A percentile compares a stretch with the other conserved stretches of the same genome.
Conservation (phyloP, 2,888 invertebrate genomes). For the Nysson spinosus region DNA sequence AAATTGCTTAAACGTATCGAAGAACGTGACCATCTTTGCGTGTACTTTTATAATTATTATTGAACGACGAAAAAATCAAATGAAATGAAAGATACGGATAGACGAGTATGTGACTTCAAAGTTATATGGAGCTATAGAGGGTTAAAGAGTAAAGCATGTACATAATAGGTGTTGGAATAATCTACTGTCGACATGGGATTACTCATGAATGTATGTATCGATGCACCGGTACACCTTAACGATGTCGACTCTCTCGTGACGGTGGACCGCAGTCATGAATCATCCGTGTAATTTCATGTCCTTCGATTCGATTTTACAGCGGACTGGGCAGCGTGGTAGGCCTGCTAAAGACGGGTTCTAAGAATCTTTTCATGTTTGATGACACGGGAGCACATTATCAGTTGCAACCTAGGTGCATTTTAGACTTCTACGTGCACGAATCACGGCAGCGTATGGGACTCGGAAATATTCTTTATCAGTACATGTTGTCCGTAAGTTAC, state of each 20-base stretch:
- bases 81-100: too few species aligned
- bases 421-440: constrained; percentile 95
- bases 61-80: too few species aligned
- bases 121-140: too few species aligned
- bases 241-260: constrained; percentile 3
- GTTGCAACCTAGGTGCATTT: constrained; percentile 89
- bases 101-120: too few species aligned
- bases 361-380: constrained; percentile 92
- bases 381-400: constrained; percentile 85
- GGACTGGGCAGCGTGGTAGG: constrained; percentile 87
- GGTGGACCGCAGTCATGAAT: constrained; percentile 36
- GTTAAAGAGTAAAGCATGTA: too few species aligned
- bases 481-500: constrained; percentile 90
- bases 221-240: constrained; percentile 4
- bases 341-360: constrained; percentile 92
- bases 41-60: too few species aligned
- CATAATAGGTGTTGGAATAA: background rate
- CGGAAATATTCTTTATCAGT: constrained; percentile 90
- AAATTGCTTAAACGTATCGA: too few species aligned
- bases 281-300: too few species aligned
- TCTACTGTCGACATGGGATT: constrained; percentile 1
- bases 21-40: too few species aligned
- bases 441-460: constrained; percentile 90
- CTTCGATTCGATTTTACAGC: constrained; percentile 79
- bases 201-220: background rate